phyloP scores from a whole-genome alignment of 2,888 invertebrate genomes.

The Muscina levida region DNA sequence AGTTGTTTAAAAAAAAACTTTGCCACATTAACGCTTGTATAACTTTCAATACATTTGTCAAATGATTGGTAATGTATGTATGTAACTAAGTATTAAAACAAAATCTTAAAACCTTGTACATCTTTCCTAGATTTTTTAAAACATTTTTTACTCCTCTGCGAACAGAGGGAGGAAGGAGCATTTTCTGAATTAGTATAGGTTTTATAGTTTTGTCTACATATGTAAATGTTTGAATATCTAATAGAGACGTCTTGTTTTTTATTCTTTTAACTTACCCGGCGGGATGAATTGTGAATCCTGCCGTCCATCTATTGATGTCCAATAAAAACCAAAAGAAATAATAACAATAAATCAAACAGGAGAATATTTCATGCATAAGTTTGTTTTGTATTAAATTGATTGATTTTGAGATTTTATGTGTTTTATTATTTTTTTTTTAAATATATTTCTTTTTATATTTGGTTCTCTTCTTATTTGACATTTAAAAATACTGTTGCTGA shows the following conservation, averaged over 20 bases:
- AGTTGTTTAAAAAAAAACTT: constrained; percentile 38
- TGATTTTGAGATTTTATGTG: constrained; percentile 14
- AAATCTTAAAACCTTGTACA: background rate
- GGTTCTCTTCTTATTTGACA: constrained; percentile 10
- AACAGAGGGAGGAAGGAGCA: background rate
- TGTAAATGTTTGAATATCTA: constrained; percentile 39
- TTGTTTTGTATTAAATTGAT: constrained; percentile 32
- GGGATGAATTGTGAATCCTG: constrained; percentile 81
- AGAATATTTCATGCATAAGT: constrained; percentile 78
- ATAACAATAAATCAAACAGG: constrained; percentile 78
- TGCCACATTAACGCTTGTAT: constrained; percentile 34
- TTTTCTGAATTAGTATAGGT: constrained; percentile 13
- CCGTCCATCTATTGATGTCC: constrained; percentile 81
- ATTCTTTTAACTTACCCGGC: constrained; percentile 79
- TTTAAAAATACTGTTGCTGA: constrained; percentile 43
- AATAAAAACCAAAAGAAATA: constrained; percentile 80
- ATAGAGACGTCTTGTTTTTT: constrained; percentile 42
- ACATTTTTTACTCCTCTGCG: no score
- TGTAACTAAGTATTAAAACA: background rate
- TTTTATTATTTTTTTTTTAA: constrained; percentile 6
- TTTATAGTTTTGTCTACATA: constrained; percentile 58
- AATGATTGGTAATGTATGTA: constrained; percentile 2
- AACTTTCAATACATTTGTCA: background rate
- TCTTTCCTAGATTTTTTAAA: background rate
- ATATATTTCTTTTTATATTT: constrained; percentile 14